phyloP scores from a whole-genome alignment of 2,797 vertebrate genomes.

The Cyclura pinguis region DNA sequence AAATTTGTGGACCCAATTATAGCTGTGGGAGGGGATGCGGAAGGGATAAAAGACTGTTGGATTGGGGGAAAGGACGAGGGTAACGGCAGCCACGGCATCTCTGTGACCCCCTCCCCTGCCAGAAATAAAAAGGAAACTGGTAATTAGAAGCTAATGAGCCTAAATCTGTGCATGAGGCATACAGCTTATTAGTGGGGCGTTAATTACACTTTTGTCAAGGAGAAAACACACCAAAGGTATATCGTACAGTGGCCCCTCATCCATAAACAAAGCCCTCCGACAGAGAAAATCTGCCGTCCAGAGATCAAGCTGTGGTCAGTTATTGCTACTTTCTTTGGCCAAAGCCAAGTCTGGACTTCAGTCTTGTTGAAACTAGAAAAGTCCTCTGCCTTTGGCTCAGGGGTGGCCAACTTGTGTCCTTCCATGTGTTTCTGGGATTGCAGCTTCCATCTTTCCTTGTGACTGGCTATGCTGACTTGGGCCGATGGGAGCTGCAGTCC shows the following conservation, averaged over 20 bases:
- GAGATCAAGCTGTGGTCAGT: not conserved
- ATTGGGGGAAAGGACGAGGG: too few relatives aligned
- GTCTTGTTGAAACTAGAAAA: not conserved
- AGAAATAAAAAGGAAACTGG: slow-evolving; percentile 11
- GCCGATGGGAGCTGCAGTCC: not conserved
- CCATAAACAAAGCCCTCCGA: not conserved
- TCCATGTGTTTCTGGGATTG: not conserved
- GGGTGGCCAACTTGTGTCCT: not conserved
- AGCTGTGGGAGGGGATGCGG: not conserved
- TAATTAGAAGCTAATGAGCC: slow-evolving; percentile 45
- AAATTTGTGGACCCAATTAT: not conserved
- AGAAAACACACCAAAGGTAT: slow-evolving; percentile 4
- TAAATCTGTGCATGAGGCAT: slow-evolving; percentile 28
- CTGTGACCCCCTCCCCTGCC: not conserved
- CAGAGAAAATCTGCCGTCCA: too few relatives aligned
- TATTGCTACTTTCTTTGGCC: too few relatives aligned
- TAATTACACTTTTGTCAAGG: slow-evolving; percentile 27
- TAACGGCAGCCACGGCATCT: not conserved
- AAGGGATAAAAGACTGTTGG: not conserved
- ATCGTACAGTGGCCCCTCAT: not conserved
- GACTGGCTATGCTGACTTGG: not conserved
- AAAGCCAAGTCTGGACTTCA: not conserved
- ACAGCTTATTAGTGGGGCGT: slow-evolving; percentile 18
- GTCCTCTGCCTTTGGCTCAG: not conserved
- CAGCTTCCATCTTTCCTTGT: not conserved